Evolutionary conservation across 2,888 invertebrate species (phyloP).

Genomic region (Diarsia dahlii): DNA sequence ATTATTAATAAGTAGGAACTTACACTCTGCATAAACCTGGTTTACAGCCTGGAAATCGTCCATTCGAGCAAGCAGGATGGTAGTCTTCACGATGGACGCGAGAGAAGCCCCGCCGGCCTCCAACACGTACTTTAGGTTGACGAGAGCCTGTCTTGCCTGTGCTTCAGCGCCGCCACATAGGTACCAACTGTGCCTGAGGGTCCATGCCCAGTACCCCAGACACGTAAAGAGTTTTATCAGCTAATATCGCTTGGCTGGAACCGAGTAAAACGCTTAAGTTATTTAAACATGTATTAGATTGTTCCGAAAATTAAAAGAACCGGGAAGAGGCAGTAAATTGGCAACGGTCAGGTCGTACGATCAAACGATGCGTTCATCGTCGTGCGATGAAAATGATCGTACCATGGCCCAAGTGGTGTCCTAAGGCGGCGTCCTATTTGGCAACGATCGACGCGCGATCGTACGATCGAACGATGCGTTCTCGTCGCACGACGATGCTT

Average conservation of each 20-base stretch:
- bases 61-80: slow-evolving; percentile 95
- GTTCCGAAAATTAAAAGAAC: neutral
- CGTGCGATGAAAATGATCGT: too few relatives aligned
- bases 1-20: slow-evolving; percentile 76
- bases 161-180: slow-evolving; percentile 94
- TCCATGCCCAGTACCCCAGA: slow-evolving; percentile 97
- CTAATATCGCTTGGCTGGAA: slow-evolving; percentile 95
- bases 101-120: slow-evolving; percentile 93
- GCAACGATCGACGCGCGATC: too few relatives aligned
- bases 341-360: too few relatives aligned
- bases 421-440: too few relatives aligned
- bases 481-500: too few relatives aligned
- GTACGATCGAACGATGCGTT: too few relatives aligned
- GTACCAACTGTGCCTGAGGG: slow-evolving; percentile 93
- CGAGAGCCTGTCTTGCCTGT: slow-evolving; percentile 94
- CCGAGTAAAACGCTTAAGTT: neutral
- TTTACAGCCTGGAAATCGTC: slow-evolving; percentile 95
- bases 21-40: slow-evolving; percentile 96
- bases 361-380: too few relatives aligned
- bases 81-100: slow-evolving; percentile 95
- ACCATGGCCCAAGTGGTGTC: too few relatives aligned
- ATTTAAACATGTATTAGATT: neutral
- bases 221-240: slow-evolving; percentile 95
- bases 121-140: slow-evolving; percentile 94
- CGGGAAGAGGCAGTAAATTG: neutral